Evolutionary conservation across 2,888 invertebrate species (phyloP).

Genomic region (Cantharis rustica): DNA sequence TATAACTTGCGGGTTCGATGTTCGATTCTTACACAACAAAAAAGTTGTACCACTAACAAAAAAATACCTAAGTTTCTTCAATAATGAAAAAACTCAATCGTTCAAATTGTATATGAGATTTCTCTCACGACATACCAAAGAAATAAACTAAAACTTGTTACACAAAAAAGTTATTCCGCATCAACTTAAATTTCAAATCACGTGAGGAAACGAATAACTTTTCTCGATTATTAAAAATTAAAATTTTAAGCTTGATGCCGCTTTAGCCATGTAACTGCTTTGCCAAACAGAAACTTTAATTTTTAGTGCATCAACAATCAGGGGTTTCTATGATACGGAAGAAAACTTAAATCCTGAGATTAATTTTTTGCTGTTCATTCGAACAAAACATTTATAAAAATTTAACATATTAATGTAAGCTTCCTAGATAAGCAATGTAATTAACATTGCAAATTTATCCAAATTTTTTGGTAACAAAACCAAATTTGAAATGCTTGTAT

Average conservation of each 20-base stretch:
- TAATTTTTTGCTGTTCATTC: too few species aligned
- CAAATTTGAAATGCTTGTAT: background rate
- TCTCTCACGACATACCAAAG: slow-evolving; percentile 6
- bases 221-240: background rate
- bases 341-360: background rate
- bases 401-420: too few species aligned
- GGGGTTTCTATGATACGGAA: background rate
- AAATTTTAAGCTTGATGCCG: background rate
- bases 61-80: slow-evolving; percentile 21
- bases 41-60: slow-evolving; percentile 23
- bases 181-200: background rate
- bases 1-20: slow-evolving; percentile 36
- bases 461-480: too few species aligned
- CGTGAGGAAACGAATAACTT: background rate
- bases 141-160: background rate
- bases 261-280: background rate
- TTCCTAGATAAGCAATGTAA: background rate
- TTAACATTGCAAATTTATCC: background rate
- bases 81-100: slow-evolving; percentile 4
- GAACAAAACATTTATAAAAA: too few species aligned
- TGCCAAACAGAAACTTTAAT: background rate
- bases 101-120: slow-evolving; percentile 10
- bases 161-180: background rate
- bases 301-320: background rate
- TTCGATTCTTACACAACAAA: slow-evolving; percentile 32